Conservation (phyloP, 1,140 invertebrate genomes). For the Euschistus heros region DNA sequence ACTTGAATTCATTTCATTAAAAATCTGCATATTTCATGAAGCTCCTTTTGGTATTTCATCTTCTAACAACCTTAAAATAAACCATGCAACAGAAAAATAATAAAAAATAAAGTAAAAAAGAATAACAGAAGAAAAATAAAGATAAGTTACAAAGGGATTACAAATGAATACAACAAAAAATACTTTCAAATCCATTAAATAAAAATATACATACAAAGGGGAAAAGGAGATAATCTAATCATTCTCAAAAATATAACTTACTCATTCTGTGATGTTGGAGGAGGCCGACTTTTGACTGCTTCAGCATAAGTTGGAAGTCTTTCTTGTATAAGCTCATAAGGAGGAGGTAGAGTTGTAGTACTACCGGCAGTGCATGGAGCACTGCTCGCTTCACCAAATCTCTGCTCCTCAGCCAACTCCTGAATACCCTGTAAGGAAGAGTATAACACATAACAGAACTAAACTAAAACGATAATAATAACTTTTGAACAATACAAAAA, state of each 20-base stretch:
- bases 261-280: background rate
- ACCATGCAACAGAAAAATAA: too few species aligned
- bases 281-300: conserved; percentile 35
- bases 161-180: background rate
- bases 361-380: conserved; percentile 32
- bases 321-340: conserved; percentile 41
- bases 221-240: too few species aligned
- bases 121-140: background rate
- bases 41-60: conserved; percentile 3
- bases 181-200: background rate
- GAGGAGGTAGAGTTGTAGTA: conserved; percentile 44
- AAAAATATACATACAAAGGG: background rate
- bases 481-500: too few species aligned
- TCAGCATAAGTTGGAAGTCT: conserved; percentile 45
- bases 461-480: too few species aligned
- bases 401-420: background rate
- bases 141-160: background rate
- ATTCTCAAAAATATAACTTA: background rate
- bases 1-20: too few species aligned
- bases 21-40: background rate
- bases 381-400: background rate
- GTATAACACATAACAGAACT: too few species aligned
- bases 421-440: background rate
- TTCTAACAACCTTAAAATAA: conserved; percentile 1
- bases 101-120: background rate